A percentile compares a stretch with the other conserved stretches of the same genome.
Conservation (phyloP, 2,113 vertebrate species). For the Elephas maximus region DNA sequence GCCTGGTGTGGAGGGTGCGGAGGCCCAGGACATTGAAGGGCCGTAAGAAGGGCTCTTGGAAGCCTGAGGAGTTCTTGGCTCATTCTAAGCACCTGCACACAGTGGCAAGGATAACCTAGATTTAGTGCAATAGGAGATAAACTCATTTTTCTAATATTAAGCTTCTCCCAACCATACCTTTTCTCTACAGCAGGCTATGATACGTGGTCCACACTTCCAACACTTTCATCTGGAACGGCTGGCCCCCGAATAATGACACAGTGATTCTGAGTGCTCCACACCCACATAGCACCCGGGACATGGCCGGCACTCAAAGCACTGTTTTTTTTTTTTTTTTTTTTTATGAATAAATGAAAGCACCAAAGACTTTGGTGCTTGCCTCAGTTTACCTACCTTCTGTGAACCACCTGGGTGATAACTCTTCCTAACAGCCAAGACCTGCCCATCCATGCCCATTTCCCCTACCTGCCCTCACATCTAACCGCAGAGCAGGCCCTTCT, state of each 20-base stretch:
- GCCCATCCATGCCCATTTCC: too few relatives aligned
- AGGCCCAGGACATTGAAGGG: neutral
- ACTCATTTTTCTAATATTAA: neutral
- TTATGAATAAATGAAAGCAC: neutral
- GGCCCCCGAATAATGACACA: neutral
- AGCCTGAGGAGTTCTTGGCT: neutral
- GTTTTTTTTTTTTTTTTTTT: neutral
- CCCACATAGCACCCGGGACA: neutral
- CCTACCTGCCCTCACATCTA: neutral
- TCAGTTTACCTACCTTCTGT: rapidly evolving
- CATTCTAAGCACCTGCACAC: neutral
- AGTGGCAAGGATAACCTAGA: neutral
- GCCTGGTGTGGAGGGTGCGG: too few relatives aligned
- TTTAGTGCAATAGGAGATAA: neutral
- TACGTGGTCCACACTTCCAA: neutral
- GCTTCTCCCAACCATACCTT: neutral
- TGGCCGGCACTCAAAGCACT: too few relatives aligned
- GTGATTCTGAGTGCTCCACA: neutral
- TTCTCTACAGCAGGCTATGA: neutral
- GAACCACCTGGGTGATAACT: neutral
- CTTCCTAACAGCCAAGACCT: neutral
- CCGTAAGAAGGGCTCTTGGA: neutral
- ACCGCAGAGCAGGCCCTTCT: neutral
- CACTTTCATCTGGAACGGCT: neutral
- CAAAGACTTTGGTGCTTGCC: neutral